Conservation (phyloP, 1,140 invertebrate genomes). For the Nilaparvata lugens region DNA sequence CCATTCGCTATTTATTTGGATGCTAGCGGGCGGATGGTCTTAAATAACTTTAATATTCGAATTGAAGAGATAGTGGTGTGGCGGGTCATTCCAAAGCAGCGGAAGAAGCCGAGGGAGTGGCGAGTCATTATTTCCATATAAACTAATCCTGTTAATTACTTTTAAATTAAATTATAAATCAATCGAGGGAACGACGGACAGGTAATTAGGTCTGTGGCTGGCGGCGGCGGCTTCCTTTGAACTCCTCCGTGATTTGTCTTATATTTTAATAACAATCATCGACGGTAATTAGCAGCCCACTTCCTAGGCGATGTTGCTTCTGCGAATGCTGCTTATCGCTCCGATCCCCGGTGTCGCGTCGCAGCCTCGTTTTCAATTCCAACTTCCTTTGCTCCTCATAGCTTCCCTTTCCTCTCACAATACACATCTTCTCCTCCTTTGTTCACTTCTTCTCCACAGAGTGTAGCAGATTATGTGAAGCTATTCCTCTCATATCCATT, state of each 20-base stretch:
- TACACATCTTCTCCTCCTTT: too few species aligned
- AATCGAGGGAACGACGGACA: constrained; percentile 11
- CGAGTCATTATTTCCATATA: constrained; percentile 18
- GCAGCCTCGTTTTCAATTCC: too few species aligned
- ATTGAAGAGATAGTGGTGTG: background rate
- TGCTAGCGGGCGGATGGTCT: too few species aligned
- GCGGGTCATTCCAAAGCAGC: too few species aligned
- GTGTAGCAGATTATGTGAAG: too few species aligned
- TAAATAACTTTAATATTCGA: background rate
- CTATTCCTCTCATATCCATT: too few species aligned
- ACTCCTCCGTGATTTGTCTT: constrained; percentile 4
- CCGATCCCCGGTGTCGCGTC: too few species aligned
- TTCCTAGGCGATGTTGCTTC: background rate
- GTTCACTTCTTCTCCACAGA: too few species aligned
- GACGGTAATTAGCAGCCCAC: background rate
- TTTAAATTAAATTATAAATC: constrained; percentile 21
- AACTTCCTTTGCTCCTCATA: too few species aligned
- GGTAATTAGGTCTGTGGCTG: constrained; percentile 9
- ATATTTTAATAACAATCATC: constrained; percentile 5
- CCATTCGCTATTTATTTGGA: too few species aligned
- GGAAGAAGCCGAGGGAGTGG: background rate
- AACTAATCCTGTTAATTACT: constrained; percentile 17
- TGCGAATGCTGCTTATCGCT: too few species aligned
- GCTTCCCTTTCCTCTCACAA: too few species aligned
- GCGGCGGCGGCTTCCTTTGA: constrained; percentile 13